phyloP scores from a whole-genome alignment of 2,113 vertebrate genomes.

The Synchiropus splendidus region DNA sequence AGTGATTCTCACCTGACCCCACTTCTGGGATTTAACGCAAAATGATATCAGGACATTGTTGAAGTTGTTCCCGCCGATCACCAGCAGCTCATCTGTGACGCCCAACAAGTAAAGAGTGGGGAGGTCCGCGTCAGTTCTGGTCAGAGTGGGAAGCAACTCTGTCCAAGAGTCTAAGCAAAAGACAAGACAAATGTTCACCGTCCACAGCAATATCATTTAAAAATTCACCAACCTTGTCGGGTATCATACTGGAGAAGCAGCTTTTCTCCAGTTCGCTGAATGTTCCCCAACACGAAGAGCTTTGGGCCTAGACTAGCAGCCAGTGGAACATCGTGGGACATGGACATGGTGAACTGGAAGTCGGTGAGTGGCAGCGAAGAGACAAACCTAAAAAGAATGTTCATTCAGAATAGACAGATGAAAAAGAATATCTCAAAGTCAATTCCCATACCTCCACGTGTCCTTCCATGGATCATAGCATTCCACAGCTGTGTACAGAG shows the following conservation, averaged over 20 bases:
- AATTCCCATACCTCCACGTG: constrained; percentile 50
- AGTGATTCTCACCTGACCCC: constrained; percentile 43
- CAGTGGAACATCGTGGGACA: constrained; percentile 70
- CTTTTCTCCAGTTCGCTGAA: constrained; percentile 68
- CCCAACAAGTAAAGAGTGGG: constrained; percentile 68
- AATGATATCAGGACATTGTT: constrained; percentile 64
- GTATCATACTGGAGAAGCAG: constrained; percentile 63
- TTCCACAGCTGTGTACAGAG: constrained; percentile 68
- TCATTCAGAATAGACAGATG: not conserved
- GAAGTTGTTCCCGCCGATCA: constrained; percentile 66
- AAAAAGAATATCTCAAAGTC: not conserved
- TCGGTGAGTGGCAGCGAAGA: constrained; percentile 66
- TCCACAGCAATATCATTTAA: too few species aligned
- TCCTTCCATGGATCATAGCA: constrained; percentile 67
- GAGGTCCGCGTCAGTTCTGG: constrained; percentile 54
- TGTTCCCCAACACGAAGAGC: constrained; percentile 65
- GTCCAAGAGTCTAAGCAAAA: constrained; percentile 59
- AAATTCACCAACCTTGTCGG: constrained; percentile 38
- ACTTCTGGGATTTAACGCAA: constrained; percentile 45
- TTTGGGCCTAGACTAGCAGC: constrained; percentile 43
- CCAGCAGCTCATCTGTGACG: constrained; percentile 54
- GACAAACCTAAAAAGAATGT: constrained; percentile 56
- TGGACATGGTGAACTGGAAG: constrained; percentile 66
- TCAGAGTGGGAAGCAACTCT: constrained; percentile 67
- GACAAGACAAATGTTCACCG: not conserved